A percentile compares a stretch with the other conserved stretches of the same genome.
phyloP scores from a whole-genome alignment of 1,140 invertebrate genomes.

The Heliconius hewitsoni region DNA sequence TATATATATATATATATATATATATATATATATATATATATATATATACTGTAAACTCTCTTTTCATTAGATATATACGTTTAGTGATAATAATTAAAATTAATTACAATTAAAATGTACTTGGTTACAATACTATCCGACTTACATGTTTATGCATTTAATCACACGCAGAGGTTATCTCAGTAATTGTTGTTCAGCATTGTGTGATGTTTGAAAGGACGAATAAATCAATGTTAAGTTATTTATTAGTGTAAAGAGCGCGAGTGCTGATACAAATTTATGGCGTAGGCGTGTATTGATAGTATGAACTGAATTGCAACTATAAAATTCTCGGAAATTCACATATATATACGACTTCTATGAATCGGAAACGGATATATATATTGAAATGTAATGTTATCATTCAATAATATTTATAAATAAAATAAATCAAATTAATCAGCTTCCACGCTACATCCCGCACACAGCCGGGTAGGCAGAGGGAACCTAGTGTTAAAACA shows the following conservation, averaged over 20 bases:
- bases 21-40: too few species aligned
- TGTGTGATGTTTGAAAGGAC: slow-evolving; percentile 21
- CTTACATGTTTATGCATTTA: slow-evolving; percentile 23
- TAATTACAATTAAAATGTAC: not conserved
- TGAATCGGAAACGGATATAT: not conserved
- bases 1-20: too few species aligned
- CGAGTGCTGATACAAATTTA: not conserved
- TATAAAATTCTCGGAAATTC: not conserved
- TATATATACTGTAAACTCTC: too few species aligned
- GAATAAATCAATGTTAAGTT: slow-evolving; percentile 22
- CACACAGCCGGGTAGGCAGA: too few species aligned
- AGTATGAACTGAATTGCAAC: slow-evolving; percentile 1
- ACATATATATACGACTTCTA: not conserved
- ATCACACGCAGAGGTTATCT: slow-evolving; percentile 28
- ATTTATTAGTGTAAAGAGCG: slow-evolving; percentile 22
- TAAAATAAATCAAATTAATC: too few species aligned
- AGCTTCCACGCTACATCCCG: too few species aligned
- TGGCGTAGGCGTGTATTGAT: slow-evolving; percentile 1
- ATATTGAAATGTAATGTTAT: not conserved
- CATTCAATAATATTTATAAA: not conserved
- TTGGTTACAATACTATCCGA: slow-evolving; percentile 23
- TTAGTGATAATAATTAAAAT: not conserved
- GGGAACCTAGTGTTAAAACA: too few species aligned
- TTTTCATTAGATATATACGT: too few species aligned
- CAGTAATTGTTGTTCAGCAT: slow-evolving; percentile 30